Base-by-base conservation (phyloP, 2,797 vertebrate species). In the Rhinella marina region DNA sequence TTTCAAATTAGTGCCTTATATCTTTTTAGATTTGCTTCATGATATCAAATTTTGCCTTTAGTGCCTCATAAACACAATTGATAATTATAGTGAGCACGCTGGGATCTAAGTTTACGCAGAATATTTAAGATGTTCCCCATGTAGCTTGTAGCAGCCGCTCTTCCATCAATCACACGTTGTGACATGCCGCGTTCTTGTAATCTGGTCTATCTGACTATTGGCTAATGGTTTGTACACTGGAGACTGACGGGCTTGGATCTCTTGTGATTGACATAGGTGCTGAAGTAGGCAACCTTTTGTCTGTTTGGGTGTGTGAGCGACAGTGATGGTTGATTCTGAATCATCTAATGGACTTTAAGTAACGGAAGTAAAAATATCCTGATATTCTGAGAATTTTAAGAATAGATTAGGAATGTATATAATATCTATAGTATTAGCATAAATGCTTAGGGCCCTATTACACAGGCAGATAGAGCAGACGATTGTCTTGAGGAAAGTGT, bases 191-290 rank as follows among this genome's bases (percentile, higher is more conserved):
- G 9, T 23, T 70, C 52, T 56, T 7, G 78, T 87, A 73, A 81
- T 81, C 78, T 82, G 68, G 56, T 64, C 59, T 56, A 77, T 52
- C 59, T 78, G 81, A 84, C 81, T 82, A 77, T 81, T 29, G 76
- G 86, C 59, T 88, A 83, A 88, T 75, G 62, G 70, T 82, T 64
- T 87, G 41, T 76, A 61, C 77, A 61, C 29, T 54, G 23, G 64
- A 73, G 86, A 87, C n/a, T 87, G 86, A 87, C 86, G 77, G 27
- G 80, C 59, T 62, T 77, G 81, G 80, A 61, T 11, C 70, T 62
- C 59, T n/a, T 64, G 29, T 83, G 79, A 23, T n/a, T 79, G 84
- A 87, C 86, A 82, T 81, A 57, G 78, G 78, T 9, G 68, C 81
- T 77, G n/a, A 77, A 76, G 81, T 66, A 57, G 70, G 72, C 81